Conservation (phyloP, 2,797 vertebrate genomes). For the Manis pentadactyla region DNA sequence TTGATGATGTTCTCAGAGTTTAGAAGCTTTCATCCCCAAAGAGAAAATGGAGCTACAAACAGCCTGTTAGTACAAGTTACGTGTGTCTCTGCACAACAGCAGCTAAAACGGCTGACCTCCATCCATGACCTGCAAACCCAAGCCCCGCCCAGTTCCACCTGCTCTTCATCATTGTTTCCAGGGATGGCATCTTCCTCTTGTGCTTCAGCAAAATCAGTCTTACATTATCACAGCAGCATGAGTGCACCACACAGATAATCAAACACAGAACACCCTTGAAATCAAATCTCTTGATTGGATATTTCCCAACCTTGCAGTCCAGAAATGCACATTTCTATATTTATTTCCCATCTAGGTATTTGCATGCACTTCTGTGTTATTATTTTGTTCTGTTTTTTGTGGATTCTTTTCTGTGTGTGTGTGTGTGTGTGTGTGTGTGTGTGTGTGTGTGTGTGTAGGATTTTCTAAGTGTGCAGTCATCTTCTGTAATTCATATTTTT, state of each 20-base stretch:
- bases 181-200: not conserved
- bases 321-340: not conserved
- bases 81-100: not conserved
- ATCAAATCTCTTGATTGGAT: not conserved
- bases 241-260: not conserved
- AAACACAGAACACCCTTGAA: not conserved
- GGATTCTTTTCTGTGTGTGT: not conserved
- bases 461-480: not conserved
- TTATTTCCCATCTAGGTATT: conserved; percentile 13
- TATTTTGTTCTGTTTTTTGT: not conserved
- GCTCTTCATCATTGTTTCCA: not conserved
- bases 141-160: not conserved
- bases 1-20: not conserved
- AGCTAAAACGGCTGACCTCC: not conserved
- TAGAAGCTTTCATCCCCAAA: not conserved
- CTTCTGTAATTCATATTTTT: conserved; percentile 6
- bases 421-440: not conserved
- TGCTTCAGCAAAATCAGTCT: not conserved
- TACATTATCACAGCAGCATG: not conserved
- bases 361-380: conserved; percentile 41
- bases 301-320: conserved; percentile 2
- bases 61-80: not conserved
- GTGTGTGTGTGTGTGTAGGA: not conserved
- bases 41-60: not conserved
- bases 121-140: not conserved